Base-by-base conservation (phyloP, 1,140 invertebrate species). In the Metopolophium dirhodum region DNA sequence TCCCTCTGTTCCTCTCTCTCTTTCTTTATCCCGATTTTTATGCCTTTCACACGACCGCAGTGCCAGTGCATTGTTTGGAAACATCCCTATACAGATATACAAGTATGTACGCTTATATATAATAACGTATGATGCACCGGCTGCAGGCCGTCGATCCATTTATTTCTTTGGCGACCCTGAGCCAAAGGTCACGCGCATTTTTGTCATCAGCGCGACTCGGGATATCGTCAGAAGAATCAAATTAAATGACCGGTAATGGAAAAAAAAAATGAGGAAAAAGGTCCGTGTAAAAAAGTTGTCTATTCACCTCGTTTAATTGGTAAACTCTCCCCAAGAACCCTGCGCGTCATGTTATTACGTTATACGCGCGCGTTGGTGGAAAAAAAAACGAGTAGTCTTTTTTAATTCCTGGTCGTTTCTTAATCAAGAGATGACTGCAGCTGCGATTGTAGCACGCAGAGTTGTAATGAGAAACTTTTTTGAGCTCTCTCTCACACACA, bases 181-280 rank as follows among this genome's bases (percentile, higher is more conserved):
- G 61, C 61, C 61, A 68, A 77, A n/a, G 61, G 61, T n/a, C 61
- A 77, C 30, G 18, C 30, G 4, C 61, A 11, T 77, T 77, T 77
- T 77, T 35, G 61, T 77, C 61, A 68, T 77, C 61, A 77, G 30
- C n/a, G 30, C 61, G 14, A 77, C 61, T 77, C 61, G 61, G 0
- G 23, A 77, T 57, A 35, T 90, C n/a, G 49, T 90, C 88, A 1
- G 7, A 30, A 49, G 41, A 87, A 87, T 87, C 85, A 47, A 47
- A 87, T 47, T 87, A 45, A 87, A 18, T 45, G 85, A 87, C 85
- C 85, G 30, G 85, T 87, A 87, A 87, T 87, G 85, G 45, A 41
- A 26, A 86, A 45, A 23, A 86, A 45, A 47, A 86, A 68, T 68
- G 85, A 41, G 26, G 4, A 83, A 83, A 83, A 83, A 83, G 20